These are phyloP conservation scores for Creontiades dilutus DNA, from an alignment of 2,888 invertebrate genomes.

Conservation along the genomic window DNA sequence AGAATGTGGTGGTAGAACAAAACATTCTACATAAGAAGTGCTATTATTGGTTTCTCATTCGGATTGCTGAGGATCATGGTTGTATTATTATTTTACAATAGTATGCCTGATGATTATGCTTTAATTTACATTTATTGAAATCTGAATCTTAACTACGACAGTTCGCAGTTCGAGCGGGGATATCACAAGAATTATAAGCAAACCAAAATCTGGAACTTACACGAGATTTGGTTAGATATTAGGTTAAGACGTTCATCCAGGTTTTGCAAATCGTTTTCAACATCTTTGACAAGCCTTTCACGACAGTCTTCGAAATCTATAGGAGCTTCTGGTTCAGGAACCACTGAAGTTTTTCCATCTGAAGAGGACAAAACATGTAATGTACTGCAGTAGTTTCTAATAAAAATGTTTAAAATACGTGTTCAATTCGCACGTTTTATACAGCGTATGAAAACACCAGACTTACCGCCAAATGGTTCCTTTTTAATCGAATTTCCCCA, in stretches of 20 bases:
- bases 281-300: conserved; percentile 87
- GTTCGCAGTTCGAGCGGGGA: not conserved
- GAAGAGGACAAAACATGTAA: not conserved
- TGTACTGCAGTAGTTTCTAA: no score
- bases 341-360: conserved; percentile 25
- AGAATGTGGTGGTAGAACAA: no score
- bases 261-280: conserved; percentile 86
- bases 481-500: conserved; percentile 82
- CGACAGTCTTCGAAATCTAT: conserved; percentile 90
- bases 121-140: no score
- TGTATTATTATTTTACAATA: no score
- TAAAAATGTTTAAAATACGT: no score
- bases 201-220: conserved; percentile 77
- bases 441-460: not conserved
- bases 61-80: no score
- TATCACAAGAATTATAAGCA: not conserved
- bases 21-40: no score
- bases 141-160: no score
- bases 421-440: no score
- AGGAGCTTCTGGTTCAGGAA: conserved; percentile 85
- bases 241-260: conserved; percentile 86
- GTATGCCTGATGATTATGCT: no score
- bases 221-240: conserved; percentile 87
- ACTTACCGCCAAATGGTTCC: conserved; percentile 57
- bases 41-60: no score